These are phyloP conservation scores for Atta texana DNA, from an alignment of 1,140 invertebrate genomes.

Conservation along the genomic window DNA sequence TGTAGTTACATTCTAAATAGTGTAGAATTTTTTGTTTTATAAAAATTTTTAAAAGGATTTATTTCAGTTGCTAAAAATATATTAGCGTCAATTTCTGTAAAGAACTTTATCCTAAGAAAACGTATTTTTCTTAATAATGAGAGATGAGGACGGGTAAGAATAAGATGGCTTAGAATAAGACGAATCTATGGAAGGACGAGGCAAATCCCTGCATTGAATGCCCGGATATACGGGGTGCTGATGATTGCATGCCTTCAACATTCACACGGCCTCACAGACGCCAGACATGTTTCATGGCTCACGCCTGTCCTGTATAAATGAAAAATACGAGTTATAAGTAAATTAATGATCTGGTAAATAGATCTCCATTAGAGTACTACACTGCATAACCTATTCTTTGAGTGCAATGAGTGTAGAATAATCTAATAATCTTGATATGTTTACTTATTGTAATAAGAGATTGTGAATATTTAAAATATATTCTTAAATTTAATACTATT, in stretches of 20 bases:
- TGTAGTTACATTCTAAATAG: background rate
- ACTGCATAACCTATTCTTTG: background rate
- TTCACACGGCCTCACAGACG: conserved; percentile 48
- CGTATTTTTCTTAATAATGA: conserved; percentile 41
- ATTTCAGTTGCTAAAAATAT: background rate
- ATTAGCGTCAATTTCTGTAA: background rate
- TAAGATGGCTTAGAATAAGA: conserved; percentile 51
- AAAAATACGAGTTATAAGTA: background rate
- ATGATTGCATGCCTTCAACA: conserved; percentile 73
- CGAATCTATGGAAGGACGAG: conserved; percentile 44
- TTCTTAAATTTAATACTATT: background rate
- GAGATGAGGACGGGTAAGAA: conserved; percentile 30
- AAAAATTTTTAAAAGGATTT: background rate
- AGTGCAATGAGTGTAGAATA: background rate
- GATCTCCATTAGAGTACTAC: conserved; percentile 8
- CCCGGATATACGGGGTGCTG: conserved; percentile 80
- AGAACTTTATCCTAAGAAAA: background rate
- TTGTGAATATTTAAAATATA: background rate
- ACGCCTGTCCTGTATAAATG: conserved; percentile 26
- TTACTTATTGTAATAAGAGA: background rate
- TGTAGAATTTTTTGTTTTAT: background rate
- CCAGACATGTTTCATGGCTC: conserved; percentile 29
- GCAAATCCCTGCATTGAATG: conserved; percentile 76
- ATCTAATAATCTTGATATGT: background rate
- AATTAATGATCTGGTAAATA: conserved; percentile 8